Evolutionary conservation across 2,113 vertebrate species (phyloP), one percentile per base, ranked within the genome.

Genomic region (Pteropus alecto): DNA sequence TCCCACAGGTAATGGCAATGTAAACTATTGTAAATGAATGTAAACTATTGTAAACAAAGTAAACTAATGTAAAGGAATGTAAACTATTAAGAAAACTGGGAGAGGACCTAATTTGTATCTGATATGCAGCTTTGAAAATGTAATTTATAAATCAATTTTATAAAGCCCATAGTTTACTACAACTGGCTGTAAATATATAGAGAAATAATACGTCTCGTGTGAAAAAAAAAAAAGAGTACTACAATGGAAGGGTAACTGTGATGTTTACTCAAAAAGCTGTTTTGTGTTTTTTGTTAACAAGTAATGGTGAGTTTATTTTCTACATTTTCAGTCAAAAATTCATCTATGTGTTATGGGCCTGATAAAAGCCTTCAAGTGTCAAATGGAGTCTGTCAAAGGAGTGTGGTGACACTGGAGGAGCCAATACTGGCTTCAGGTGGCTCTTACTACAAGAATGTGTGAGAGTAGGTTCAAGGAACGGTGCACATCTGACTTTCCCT

Each of bases 111-210:
- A 76, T 85, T 92, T 78, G 71, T 51, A 76, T 85, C 28, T 94
- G 71, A 94, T 89, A 28, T 51, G 13, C 58, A 76, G n/a, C 61
- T 94, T 93, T 95, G 93, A 94, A 93, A 93, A 85, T 41, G 1
- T 95, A 54, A 96, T 78, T 92, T 94, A 95, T 95, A 85, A 85
- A 78, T 95, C 48, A 77, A 76, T 88, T 93, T 90, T 51, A 7
- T 79, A 93, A 93, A 76, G 54, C 24, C 18, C 24, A 21, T 12
- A 35, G 43, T 88, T 96, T 93, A 89, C 24, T 78, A 43, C 28
- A 83, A 68, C 43, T 91, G 38, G 19, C 11, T 58, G 4, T 88
- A 94, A 96, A 93, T 85, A 78, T 9, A 84, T 8, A 74, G 70
- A 96, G 51, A 94, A 95, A 63, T 63, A 83, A 92, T 77, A 90